Evolutionary conservation across 2,888 invertebrate genomes (phyloP).

Genomic region (Drosophila cracens): DNA sequence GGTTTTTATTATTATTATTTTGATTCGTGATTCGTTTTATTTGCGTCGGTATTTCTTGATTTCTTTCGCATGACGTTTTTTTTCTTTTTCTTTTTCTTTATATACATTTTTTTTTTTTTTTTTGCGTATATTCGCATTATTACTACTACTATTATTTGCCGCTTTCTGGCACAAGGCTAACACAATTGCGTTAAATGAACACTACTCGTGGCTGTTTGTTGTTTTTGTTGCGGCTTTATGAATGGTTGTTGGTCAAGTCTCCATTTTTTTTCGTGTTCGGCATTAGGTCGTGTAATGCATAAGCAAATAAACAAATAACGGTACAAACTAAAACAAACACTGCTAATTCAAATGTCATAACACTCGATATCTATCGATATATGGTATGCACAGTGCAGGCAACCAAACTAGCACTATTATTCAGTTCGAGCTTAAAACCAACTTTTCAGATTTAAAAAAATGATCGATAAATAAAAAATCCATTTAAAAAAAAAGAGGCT

Average conservation of each 20-base stretch:
- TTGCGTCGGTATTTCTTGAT: conserved; percentile 46
- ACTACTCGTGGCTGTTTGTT: conserved; percentile 35
- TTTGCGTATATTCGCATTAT: conserved; percentile 60
- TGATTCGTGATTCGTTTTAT: conserved; percentile 50
- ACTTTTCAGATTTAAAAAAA: background rate
- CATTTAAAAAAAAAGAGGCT: background rate
- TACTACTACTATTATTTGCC: conserved; percentile 60
- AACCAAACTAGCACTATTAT: background rate
- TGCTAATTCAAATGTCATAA: conserved; percentile 61
- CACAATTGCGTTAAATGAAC: conserved; percentile 70
- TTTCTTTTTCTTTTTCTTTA: conserved; percentile 13
- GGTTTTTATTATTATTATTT: conserved; percentile 37
- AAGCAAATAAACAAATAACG: conserved; percentile 69
- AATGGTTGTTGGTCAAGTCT: conserved; percentile 59
- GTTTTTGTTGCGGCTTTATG: conserved; percentile 54
- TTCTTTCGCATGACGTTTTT: conserved; percentile 18
- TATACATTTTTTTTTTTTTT: conserved; percentile 6
- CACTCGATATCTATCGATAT: conserved; percentile 57
- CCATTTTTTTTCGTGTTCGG: conserved; percentile 34
- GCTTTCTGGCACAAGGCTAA: conserved; percentile 79
- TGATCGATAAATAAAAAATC: background rate
- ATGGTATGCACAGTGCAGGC: background rate
- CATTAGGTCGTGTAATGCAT: conserved; percentile 62
- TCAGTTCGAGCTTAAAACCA: background rate
- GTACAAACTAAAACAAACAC: conserved; percentile 47